A percentile compares a stretch with the other conserved stretches of the same genome.
These are phyloP conservation scores for Ooceraea biroi DNA, from an alignment of 1,140 invertebrate genomes.

Conservation along the genomic window DNA sequence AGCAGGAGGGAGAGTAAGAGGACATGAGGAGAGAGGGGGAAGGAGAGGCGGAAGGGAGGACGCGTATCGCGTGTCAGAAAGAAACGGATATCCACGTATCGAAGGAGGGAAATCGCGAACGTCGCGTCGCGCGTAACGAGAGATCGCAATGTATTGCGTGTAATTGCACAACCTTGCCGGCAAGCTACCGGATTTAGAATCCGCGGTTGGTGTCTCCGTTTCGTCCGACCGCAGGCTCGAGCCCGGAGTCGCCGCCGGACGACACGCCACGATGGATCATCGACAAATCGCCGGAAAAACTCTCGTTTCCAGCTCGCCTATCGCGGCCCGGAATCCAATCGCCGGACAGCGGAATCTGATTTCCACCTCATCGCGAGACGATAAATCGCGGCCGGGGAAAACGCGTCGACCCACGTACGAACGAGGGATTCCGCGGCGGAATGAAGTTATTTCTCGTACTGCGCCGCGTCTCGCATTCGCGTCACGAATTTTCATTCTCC, in stretches of 20 bases:
- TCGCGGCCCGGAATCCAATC: not conserved
- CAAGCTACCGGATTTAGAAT: too few relatives aligned
- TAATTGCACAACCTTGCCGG: too few relatives aligned
- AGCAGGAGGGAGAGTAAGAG: too few relatives aligned
- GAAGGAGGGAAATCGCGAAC: too few relatives aligned
- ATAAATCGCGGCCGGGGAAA: slow-evolving; percentile 10
- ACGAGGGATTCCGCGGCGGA: not conserved
- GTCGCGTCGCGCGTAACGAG: too few relatives aligned
- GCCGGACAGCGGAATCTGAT: not conserved
- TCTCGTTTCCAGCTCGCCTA: not conserved
- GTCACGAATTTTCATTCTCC: not conserved
- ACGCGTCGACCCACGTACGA: slow-evolving; percentile 21
- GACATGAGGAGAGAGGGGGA: too few relatives aligned
- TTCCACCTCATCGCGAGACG: not conserved
- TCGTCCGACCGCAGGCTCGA: too few relatives aligned
- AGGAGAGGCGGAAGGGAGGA: too few relatives aligned
- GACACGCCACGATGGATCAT: not conserved
- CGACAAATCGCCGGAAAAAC: not conserved
- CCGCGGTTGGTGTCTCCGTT: too few relatives aligned
- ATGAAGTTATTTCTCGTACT: slow-evolving; percentile 5
- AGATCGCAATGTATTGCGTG: too few relatives aligned
- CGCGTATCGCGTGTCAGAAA: too few relatives aligned
- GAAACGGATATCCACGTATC: too few relatives aligned
- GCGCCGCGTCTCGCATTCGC: slow-evolving; percentile 1
- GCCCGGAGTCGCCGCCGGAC: not conserved